Evolutionary conservation across 2,113 vertebrate genomes (phyloP).

Genomic region (Leptobrachium ailaonicum): DNA sequence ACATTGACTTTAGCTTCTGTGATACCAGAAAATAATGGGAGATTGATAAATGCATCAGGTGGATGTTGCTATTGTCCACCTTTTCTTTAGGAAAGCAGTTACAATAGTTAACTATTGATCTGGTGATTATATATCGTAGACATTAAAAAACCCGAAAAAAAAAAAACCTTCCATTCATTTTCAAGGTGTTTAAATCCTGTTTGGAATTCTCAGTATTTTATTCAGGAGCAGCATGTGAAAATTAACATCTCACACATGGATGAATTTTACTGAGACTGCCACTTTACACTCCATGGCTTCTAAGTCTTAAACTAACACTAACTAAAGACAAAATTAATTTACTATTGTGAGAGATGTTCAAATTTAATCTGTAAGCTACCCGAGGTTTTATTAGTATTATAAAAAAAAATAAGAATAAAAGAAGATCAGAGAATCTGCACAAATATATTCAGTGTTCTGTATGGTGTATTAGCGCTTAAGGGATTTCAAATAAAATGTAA

Average conservation of each 20-base stretch:
- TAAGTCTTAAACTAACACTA: constrained; percentile 22
- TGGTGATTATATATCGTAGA: too few species aligned
- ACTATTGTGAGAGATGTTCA: constrained; percentile 15
- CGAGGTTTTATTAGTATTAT: not conserved
- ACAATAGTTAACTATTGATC: too few species aligned
- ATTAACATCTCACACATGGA: constrained; percentile 38
- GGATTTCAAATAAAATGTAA: not conserved
- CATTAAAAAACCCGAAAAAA: too few species aligned
- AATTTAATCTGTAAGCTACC: constrained; percentile 6
- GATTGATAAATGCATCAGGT: too few species aligned
- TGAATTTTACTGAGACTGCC: constrained; percentile 30
- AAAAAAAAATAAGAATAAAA: not conserved
- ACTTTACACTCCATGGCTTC: constrained; percentile 28
- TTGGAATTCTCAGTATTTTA: constrained; percentile 22
- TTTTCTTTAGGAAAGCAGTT: too few species aligned
- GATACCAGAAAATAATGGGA: too few species aligned
- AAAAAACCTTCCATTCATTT: too few species aligned
- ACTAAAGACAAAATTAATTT: constrained; percentile 29
- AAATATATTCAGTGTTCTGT: not conserved
- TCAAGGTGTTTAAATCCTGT: too few species aligned
- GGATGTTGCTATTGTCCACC: too few species aligned
- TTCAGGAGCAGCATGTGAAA: constrained; percentile 19
- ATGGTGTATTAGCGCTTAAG: too few species aligned
- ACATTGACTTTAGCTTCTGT: too few species aligned
- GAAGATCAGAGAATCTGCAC: not conserved